Percentiles rank a stretch among this genome's conserved stretches.
Conservation (phyloP, 2,113 vertebrate genomes). For the Thermophis baileyi region DNA sequence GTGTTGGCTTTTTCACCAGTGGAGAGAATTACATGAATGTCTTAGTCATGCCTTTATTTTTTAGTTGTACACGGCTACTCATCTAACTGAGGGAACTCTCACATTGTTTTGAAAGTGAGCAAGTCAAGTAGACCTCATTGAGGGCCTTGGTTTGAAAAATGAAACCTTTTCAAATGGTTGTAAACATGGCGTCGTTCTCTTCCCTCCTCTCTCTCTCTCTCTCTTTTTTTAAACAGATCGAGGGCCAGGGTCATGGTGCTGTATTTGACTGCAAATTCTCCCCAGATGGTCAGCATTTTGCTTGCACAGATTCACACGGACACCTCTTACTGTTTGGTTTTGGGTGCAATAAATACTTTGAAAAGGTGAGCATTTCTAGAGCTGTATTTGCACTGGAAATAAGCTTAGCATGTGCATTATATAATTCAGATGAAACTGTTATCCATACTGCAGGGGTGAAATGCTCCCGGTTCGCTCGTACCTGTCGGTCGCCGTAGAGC, state of each 20-base stretch:
- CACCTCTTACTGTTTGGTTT: slow-evolving; percentile 96
- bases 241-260: slow-evolving; percentile 96
- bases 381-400: slow-evolving; percentile 37
- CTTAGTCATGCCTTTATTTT: background rate
- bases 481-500: too few species aligned
- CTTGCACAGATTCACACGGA: slow-evolving; percentile 96
- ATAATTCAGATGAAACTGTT: too few species aligned
- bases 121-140: background rate
- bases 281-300: slow-evolving; percentile 93
- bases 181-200: slow-evolving; percentile 10
- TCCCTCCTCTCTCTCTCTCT: background rate
- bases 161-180: background rate
- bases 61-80: background rate
- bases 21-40: background rate
- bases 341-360: slow-evolving; percentile 90
- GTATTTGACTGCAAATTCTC: slow-evolving; percentile 99
- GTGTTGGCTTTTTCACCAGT: background rate
- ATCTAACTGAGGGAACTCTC: too few species aligned
- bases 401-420: background rate
- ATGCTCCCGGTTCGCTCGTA: too few species aligned
- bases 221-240: slow-evolving; percentile 77
- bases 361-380: slow-evolving; percentile 77
- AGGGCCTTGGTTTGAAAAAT: background rate
- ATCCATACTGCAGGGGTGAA: too few species aligned
- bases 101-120: background rate